phyloP scores from a whole-genome alignment of 2,888 invertebrate genomes.

The Mythimna impura region DNA sequence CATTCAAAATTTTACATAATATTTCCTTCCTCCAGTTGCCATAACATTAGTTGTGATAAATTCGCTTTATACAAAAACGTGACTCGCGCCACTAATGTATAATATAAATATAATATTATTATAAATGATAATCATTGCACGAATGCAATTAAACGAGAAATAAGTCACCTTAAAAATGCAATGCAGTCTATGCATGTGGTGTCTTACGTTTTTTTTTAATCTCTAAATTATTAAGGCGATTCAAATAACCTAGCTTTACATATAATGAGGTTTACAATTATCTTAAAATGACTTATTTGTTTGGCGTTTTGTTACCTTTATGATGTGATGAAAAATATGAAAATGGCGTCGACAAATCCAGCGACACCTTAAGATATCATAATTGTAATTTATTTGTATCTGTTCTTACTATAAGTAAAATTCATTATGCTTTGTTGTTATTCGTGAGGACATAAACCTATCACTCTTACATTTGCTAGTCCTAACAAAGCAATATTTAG shows the following conservation, averaged over 20 bases:
- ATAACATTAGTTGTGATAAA: conserved; percentile 71
- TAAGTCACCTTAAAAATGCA: conserved; percentile 86
- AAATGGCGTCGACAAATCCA: conserved; percentile 33
- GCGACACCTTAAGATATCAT: conserved; percentile 48
- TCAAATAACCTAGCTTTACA: conserved; percentile 82
- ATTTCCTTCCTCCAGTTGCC: conserved; percentile 54
- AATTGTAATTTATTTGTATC: conserved; percentile 63
- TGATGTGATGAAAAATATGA: conserved; percentile 75
- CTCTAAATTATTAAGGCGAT: conserved; percentile 85
- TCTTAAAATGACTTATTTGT: conserved; percentile 84
- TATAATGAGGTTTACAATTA: conserved; percentile 84
- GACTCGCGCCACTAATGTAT: conserved; percentile 60
- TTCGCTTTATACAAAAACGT: conserved; percentile 65
- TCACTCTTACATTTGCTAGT: conserved; percentile 74
- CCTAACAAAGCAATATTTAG: conserved; percentile 84
- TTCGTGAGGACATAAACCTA: conserved; percentile 76
- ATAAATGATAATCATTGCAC: conserved; percentile 75
- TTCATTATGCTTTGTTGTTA: conserved; percentile 86
- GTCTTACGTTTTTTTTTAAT: conserved; percentile 75
- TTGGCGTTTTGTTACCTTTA: conserved; percentile 80
- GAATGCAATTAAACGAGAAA: conserved; percentile 74
- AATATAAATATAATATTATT: conserved; percentile 59
- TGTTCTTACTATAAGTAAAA: conserved; percentile 69
- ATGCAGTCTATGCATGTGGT: conserved; percentile 87
- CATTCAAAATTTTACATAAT: conserved; percentile 23